Evolutionary conservation across 2,113 vertebrate species (phyloP).

Genomic region (Polypterus senegalus): DNA sequence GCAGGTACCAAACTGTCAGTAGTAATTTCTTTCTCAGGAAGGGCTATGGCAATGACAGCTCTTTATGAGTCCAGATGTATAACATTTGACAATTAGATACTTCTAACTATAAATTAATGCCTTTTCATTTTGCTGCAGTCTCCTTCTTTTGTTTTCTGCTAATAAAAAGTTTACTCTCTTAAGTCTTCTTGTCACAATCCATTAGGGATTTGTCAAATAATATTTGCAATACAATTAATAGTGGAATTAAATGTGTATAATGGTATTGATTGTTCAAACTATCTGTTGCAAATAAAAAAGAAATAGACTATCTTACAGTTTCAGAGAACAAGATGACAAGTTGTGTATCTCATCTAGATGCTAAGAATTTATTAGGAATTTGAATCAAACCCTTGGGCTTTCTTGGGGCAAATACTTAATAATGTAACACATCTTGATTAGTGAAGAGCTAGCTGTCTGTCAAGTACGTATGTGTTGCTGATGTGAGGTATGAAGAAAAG

Average conservation of each 20-base stretch:
- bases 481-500: too few relatives aligned
- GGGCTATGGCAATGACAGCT: conserved; percentile 22
- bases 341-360: too few relatives aligned
- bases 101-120: conserved; percentile 15
- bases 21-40: conserved; percentile 23
- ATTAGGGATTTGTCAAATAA: conserved; percentile 12
- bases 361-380: too few relatives aligned
- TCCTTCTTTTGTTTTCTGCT: conserved; percentile 3
- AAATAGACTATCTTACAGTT: too few relatives aligned
- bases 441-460: too few relatives aligned
- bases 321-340: too few relatives aligned
- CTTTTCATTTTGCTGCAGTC: conserved; percentile 12
- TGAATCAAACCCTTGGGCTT: too few relatives aligned
- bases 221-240: conserved; percentile 1
- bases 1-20: conserved; percentile 28
- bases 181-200: conserved; percentile 13
- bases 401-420: too few relatives aligned
- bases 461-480: too few relatives aligned
- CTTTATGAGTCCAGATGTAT: conserved; percentile 28
- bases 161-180: conserved; percentile 3
- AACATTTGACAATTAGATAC: conserved; percentile 24
- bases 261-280: background rate
- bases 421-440: too few relatives aligned
- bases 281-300: background rate
- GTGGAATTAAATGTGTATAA: background rate